phyloP scores from a whole-genome alignment of 2,797 vertebrate genomes.

The Dicrostonyx torquatus region DNA sequence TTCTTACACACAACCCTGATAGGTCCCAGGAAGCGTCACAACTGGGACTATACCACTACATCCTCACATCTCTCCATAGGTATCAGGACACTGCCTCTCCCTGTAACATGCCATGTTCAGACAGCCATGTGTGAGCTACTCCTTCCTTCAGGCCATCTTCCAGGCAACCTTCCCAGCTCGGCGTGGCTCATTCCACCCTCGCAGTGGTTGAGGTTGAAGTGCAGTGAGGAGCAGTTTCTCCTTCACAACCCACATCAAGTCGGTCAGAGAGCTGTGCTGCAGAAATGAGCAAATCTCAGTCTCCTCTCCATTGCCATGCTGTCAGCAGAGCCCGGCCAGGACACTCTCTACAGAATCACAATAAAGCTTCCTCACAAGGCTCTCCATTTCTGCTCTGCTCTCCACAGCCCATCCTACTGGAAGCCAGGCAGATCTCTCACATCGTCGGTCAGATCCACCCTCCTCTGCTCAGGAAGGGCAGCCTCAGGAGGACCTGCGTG shows the following conservation, averaged over 20 bases:
- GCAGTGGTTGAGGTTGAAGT: not conserved
- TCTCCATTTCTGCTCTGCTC: not conserved
- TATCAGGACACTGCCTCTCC: not conserved
- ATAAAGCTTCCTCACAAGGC: no score
- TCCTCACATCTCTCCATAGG: not conserved
- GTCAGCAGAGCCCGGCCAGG: not conserved
- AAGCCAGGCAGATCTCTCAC: not conserved
- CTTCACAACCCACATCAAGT: not conserved
- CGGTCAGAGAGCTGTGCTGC: not conserved
- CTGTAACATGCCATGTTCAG: not conserved
- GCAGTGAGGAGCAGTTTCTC: not conserved
- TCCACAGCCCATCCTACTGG: not conserved
- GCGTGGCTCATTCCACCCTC: not conserved
- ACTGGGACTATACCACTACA: not conserved
- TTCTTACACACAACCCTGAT: not conserved
- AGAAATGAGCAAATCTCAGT: not conserved
- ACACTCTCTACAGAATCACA: not conserved
- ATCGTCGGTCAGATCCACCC: not conserved
- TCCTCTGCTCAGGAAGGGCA: not conserved
- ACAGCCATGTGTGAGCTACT: not conserved
- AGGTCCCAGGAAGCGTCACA: not conserved
- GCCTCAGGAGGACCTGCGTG: not conserved
- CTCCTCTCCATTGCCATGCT: no score
- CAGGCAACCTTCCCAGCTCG: not conserved
- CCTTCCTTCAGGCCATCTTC: not conserved